Evolutionary conservation across 2,113 vertebrate species (phyloP).

Genomic region (Dipodomys merriami): DNA sequence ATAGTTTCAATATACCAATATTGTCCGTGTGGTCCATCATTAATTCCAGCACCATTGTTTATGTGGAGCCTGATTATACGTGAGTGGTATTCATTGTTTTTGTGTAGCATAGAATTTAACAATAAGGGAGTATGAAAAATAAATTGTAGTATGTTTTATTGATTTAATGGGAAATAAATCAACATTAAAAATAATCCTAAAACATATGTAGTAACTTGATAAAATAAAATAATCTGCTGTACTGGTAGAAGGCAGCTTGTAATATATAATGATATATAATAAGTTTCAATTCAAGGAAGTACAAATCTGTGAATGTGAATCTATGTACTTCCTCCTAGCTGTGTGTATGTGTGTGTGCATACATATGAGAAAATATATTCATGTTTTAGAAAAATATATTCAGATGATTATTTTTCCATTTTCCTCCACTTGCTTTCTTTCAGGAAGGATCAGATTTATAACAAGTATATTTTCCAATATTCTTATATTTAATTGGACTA

Average conservation of each 20-base stretch:
- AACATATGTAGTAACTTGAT: not conserved
- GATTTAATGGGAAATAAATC: not conserved
- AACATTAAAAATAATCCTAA: not conserved
- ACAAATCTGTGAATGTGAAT: not conserved
- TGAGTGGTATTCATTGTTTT: not conserved
- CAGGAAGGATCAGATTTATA: constrained; percentile 16
- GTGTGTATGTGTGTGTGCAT: not conserved
- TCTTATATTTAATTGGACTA: constrained; percentile 4
- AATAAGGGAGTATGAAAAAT: too few relatives aligned
- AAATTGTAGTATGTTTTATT: not conserved
- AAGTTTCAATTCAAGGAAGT: too few relatives aligned
- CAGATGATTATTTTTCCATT: not conserved
- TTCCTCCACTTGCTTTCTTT: constrained; percentile 1
- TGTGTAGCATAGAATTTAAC: too few relatives aligned
- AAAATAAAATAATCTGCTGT: not conserved
- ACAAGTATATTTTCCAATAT: not conserved
- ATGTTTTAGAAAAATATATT: constrained; percentile 6
- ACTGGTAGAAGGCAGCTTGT: not conserved
- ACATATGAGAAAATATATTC: not conserved
- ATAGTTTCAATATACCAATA: not conserved
- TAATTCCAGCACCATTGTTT: not conserved
- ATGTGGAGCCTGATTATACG: not conserved
- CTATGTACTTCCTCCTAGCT: not conserved
- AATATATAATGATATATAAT: not conserved
- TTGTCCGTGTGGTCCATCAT: not conserved